phyloP scores from a whole-genome alignment of 2,113 vertebrate species.

The Montifringilla adamsi region DNA sequence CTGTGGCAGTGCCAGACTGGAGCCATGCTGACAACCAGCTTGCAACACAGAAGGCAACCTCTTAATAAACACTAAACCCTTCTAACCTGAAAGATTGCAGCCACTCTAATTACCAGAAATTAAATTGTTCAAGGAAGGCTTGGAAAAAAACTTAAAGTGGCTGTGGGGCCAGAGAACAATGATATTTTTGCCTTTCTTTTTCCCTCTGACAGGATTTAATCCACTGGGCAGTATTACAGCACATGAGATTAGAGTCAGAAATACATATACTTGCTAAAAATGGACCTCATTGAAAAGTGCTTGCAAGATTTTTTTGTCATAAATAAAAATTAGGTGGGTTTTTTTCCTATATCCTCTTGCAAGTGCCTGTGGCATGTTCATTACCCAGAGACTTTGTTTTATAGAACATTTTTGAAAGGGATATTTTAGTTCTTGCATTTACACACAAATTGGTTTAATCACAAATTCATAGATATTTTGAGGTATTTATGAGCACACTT shows the following conservation, averaged over 20 bases:
- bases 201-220: neutral
- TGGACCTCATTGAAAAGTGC: neutral
- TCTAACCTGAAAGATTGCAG: conserved; percentile 53
- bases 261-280: neutral
- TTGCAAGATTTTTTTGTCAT: neutral
- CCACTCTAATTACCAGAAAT: conserved; percentile 56
- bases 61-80: conserved; percentile 66
- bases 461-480: neutral
- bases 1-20: neutral
- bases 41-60: conserved; percentile 52
- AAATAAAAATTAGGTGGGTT: neutral
- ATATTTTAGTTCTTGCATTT: neutral
- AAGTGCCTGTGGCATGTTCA: neutral
- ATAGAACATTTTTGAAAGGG: neutral
- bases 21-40: conserved; percentile 54
- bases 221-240: neutral
- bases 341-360: neutral
- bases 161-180: neutral
- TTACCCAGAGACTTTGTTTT: neutral
- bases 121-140: conserved; percentile 13
- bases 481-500: neutral
- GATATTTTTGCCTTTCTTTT: neutral
- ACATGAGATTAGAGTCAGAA: neutral
- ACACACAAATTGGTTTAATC: neutral
- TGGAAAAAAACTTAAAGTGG: neutral